Evolutionary conservation across 37 sponge, comb jelly and placozoan species (phyloP).

Genomic region (Hexactinellida sp.): DNA sequence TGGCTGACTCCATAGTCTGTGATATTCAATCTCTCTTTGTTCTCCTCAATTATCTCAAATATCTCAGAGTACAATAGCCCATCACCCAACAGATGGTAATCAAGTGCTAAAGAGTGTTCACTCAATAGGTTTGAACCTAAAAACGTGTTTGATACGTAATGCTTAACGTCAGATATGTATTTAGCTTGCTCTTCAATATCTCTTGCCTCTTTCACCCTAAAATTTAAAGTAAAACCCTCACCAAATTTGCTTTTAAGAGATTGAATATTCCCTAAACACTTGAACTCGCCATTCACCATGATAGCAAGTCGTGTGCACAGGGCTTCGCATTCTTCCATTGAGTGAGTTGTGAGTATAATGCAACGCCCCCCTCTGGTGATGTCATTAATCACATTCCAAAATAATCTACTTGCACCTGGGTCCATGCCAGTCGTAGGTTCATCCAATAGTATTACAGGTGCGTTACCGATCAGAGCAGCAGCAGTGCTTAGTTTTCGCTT

Average conservation of each 20-base stretch:
- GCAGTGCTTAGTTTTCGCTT: slow-evolving; percentile 91
- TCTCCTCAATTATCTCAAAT: slow-evolving; percentile 54
- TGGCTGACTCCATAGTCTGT: slow-evolving; percentile 82
- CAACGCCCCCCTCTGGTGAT: slow-evolving; percentile 38
- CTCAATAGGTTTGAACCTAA: not conserved
- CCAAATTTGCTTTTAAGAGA: slow-evolving; percentile 82
- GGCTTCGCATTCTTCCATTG: slow-evolving; percentile 99
- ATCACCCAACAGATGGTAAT: slow-evolving; percentile 44
- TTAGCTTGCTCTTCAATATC: not conserved
- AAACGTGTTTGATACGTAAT: not conserved
- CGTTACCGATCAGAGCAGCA: slow-evolving; percentile 82
- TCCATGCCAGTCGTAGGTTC: slow-evolving; percentile 99
- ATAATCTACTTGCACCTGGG: slow-evolving; percentile 65
- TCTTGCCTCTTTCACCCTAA: not conserved
- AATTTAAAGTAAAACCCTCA: not conserved
- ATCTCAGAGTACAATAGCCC: slow-evolving; percentile 44
- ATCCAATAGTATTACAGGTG: slow-evolving; percentile 76
- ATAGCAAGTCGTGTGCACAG: slow-evolving; percentile 86
- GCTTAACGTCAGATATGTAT: not conserved
- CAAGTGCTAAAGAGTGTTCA: not conserved
- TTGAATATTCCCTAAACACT: slow-evolving; percentile 84
- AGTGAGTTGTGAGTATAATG: slow-evolving; percentile 66
- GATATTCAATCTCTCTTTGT: slow-evolving; percentile 49
- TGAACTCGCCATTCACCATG: slow-evolving; percentile 92
- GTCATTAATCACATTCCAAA: slow-evolving; percentile 68